A percentile compares a stretch with the other conserved stretches of the same genome.
These are phyloP conservation scores for Spisula subtruncata DNA, from an alignment of 2,888 invertebrate genomes.

Conservation along the genomic window DNA sequence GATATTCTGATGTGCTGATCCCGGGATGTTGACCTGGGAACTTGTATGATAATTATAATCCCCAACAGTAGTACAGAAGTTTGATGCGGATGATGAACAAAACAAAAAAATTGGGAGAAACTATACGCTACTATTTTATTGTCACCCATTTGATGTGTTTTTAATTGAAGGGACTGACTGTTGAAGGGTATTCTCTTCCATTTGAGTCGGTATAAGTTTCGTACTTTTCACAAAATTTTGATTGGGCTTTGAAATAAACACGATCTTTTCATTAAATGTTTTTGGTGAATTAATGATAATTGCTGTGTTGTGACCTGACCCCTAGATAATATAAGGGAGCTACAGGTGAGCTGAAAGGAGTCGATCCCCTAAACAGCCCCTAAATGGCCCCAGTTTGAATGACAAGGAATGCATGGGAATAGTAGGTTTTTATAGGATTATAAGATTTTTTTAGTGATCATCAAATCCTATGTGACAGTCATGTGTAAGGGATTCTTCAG, in stretches of 20 bases:
- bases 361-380: constrained; percentile 9
- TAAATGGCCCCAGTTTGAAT: constrained; percentile 27
- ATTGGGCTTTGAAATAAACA: constrained; percentile 56
- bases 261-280: constrained; percentile 62
- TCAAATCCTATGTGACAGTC: neutral
- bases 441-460: constrained; percentile 8
- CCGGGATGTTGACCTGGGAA: constrained; percentile 32
- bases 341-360: constrained; percentile 44
- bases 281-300: constrained; percentile 59
- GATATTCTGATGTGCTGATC: constrained; percentile 42
- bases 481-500: neutral
- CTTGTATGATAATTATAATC: constrained; percentile 64
- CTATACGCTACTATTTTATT: constrained; percentile 68
- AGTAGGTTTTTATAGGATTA: constrained; percentile 17
- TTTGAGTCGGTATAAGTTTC: constrained; percentile 51
- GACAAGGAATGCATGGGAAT: constrained; percentile 44
- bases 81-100: constrained; percentile 56
- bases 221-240: constrained; percentile 53
- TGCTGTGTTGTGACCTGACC: constrained; percentile 48
- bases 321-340: constrained; percentile 49
- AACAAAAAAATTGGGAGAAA: constrained; percentile 41
- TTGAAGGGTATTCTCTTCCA: constrained; percentile 47
- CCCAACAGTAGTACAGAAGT: neutral
- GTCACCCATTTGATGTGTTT: constrained; percentile 65
- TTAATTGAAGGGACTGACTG: constrained; percentile 67